Conservation (phyloP, 2,797 vertebrate genomes). For the Paratrypauchen microcephalus region DNA sequence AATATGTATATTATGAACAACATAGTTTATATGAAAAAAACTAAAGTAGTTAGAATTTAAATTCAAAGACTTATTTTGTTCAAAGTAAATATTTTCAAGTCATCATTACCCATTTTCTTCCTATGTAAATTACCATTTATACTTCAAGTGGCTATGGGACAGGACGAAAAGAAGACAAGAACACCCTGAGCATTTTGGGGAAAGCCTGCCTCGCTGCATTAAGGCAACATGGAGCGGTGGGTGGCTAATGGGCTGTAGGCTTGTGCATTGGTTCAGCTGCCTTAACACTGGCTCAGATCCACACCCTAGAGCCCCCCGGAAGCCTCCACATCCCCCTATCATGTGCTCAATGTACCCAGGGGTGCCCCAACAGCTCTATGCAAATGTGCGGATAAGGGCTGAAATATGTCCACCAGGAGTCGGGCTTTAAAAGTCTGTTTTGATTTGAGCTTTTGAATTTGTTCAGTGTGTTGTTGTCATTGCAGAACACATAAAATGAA, state of each 20-base stretch:
- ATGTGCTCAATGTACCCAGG: slow-evolving; percentile 75
- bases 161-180: slow-evolving; percentile 54
- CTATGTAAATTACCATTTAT: slow-evolving; percentile 38
- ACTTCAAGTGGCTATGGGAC: slow-evolving; percentile 51
- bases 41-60: no score
- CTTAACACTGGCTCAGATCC: slow-evolving; percentile 81
- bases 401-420: slow-evolving; percentile 52
- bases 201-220: slow-evolving; percentile 76
- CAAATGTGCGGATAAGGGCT: slow-evolving; percentile 62
- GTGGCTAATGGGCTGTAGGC: slow-evolving; percentile 81
- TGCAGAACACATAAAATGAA: slow-evolving; percentile 13
- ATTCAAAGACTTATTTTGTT: background rate
- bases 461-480: slow-evolving; percentile 38
- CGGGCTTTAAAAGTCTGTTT: slow-evolving; percentile 41
- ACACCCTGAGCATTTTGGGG: slow-evolving; percentile 70
- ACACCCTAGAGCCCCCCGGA: slow-evolving; percentile 77
- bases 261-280: slow-evolving; percentile 77
- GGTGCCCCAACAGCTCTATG: slow-evolving; percentile 66
- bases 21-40: background rate
- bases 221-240: slow-evolving; percentile 81
- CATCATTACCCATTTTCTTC: slow-evolving; percentile 35
- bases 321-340: slow-evolving; percentile 75
- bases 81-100: slow-evolving; percentile 17
- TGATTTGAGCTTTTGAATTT: slow-evolving; percentile 48
- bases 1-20: background rate